These are phyloP conservation scores for Sebastes minor DNA, from an alignment of 2,797 vertebrate genomes.

Conservation along the genomic window DNA sequence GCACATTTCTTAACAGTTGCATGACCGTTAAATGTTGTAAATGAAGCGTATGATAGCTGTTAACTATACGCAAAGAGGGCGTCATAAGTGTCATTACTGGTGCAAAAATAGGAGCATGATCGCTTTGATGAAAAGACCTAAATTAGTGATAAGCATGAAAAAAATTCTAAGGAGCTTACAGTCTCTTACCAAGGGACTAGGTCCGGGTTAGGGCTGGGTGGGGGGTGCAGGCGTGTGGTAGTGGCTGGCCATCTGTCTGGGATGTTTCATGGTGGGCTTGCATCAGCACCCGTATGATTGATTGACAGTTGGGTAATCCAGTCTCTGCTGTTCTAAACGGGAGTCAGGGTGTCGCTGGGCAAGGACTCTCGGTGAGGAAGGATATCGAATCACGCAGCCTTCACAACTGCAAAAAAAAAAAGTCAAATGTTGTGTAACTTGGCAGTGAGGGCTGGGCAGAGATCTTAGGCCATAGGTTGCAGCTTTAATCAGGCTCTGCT, in stretches of 20 bases:
- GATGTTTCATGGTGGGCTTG: conserved; percentile 69
- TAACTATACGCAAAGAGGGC: not conserved
- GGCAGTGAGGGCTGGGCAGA: not conserved
- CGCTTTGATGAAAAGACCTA: conserved; percentile 66
- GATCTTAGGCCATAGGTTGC: conserved; percentile 45
- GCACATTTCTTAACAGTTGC: conserved; percentile 24
- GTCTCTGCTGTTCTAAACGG: conserved; percentile 55
- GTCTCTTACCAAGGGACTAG: conserved; percentile 70
- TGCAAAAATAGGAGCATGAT: conserved; percentile 39
- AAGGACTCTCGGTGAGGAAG: conserved; percentile 20
- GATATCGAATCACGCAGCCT: conserved; percentile 37
- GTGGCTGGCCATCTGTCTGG: conserved; percentile 80
- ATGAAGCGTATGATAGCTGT: not conserved
- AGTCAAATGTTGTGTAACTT: conserved; percentile 47
- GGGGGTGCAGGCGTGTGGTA: conserved; percentile 66
- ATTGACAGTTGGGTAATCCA: conserved; percentile 77
- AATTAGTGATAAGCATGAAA: conserved; percentile 75
- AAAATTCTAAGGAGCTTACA: conserved; percentile 82
- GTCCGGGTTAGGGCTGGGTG: conserved; percentile 49
- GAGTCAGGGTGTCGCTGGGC: not conserved
- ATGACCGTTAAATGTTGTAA: not conserved
- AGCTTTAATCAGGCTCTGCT: conserved; percentile 68
- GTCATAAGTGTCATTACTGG: not conserved
- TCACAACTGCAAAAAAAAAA: not conserved
- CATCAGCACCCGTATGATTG: conserved; percentile 63